These are phyloP conservation scores for Poecile montanus DNA, from an alignment of 2,797 vertebrate genomes.

Conservation along the genomic window DNA sequence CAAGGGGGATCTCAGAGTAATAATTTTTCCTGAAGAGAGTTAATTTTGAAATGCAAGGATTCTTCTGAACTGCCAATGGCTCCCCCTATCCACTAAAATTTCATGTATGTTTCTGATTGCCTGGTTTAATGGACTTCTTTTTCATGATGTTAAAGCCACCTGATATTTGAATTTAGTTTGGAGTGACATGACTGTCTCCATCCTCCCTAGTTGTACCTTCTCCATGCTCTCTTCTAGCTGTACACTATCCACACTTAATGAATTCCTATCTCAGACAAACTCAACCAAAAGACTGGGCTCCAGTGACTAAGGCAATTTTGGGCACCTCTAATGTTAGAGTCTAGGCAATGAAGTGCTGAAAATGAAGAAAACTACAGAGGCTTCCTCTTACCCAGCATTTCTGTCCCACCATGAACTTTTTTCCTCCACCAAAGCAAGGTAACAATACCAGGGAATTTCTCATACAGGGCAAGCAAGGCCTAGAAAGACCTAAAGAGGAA, in stretches of 20 bases:
- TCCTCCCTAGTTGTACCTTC: neutral
- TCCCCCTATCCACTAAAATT: neutral
- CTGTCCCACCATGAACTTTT: neutral
- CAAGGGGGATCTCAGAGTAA: neutral
- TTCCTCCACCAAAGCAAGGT: neutral
- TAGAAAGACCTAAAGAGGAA: neutral
- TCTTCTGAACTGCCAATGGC: neutral
- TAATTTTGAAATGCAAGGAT: neutral
- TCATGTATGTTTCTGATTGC: neutral
- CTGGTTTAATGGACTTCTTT: neutral
- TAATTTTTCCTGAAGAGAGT: neutral
- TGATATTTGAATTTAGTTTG: neutral
- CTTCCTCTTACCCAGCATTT: neutral
- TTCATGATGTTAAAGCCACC: neutral
- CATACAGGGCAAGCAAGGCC: neutral
- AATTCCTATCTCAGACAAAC: neutral
- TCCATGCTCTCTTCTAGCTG: neutral
- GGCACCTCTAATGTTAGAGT: neutral
- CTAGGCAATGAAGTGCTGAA: neutral
- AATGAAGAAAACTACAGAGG: neutral
- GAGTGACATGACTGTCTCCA: neutral
- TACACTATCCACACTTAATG: neutral
- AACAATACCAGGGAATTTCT: neutral
- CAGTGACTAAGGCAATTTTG: neutral
- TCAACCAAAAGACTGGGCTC: neutral